A percentile compares a stretch with the other conserved stretches of the same genome.
Conservation (phyloP, 2,888 invertebrate species). For the Sarcophaga variegata region DNA sequence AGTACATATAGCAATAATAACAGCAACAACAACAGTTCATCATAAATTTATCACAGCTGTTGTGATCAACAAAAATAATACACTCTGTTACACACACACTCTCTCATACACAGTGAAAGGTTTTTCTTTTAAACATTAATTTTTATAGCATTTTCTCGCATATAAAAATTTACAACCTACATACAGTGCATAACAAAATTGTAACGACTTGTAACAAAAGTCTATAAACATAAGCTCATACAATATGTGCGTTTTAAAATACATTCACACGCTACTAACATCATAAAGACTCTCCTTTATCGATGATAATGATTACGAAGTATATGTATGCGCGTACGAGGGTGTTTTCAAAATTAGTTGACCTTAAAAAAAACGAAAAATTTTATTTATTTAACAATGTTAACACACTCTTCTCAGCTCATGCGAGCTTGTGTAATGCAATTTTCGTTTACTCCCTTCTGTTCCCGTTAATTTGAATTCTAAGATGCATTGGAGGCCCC, state of each 20-base stretch:
- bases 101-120: not conserved
- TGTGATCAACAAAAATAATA: slow-evolving; percentile 40
- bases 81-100: not conserved
- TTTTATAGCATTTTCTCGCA: not conserved
- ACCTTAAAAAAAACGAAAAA: no score
- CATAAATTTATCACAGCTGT: slow-evolving; percentile 65
- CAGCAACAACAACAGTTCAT: slow-evolving; percentile 41
- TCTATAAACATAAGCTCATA: not conserved
- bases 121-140: not conserved
- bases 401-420: no score
- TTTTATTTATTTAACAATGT: no score
- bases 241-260: not conserved
- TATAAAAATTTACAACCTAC: not conserved
- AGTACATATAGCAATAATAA: not conserved
- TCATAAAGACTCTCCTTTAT: no score
- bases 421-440: no score
- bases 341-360: no score
- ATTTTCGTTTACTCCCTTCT: no score
- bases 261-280: no score
- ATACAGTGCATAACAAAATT: not conserved
- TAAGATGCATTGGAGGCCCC: no score
- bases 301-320: no score
- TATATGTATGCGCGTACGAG: no score
- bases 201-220: not conserved
- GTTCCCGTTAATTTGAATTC: no score